A percentile compares a stretch with the other conserved stretches of the same genome.
These are phyloP conservation scores for Formica selysi DNA, from an alignment of 1,140 invertebrate species.

Conservation along the genomic window DNA sequence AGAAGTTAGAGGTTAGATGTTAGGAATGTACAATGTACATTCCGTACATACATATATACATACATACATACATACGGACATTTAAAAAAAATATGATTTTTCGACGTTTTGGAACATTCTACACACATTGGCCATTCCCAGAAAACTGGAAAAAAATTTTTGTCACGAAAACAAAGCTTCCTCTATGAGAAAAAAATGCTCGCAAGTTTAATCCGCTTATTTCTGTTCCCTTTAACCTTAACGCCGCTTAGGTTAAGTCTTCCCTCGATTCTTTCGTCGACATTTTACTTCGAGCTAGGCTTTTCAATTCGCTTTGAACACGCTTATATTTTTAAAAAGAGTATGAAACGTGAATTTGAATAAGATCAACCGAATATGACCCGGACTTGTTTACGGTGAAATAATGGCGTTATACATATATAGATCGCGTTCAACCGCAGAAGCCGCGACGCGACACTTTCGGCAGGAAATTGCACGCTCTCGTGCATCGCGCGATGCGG, in stretches of 20 bases:
- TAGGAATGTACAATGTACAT: no score
- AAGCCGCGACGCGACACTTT: conserved; percentile 44
- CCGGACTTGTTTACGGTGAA: neutral
- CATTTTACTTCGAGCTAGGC: neutral
- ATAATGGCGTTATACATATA: neutral
- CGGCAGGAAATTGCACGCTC: conserved; percentile 16
- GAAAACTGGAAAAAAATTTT: no score
- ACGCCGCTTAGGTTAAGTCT: no score
- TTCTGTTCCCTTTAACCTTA: neutral
- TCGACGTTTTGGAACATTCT: no score
- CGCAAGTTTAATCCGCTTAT: neutral
- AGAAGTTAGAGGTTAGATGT: no score
- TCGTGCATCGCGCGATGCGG: conserved; percentile 12
- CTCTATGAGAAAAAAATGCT: no score
- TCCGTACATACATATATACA: no score
- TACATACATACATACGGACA: no score
- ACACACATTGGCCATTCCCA: no score
- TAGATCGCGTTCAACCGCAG: conserved; percentile 5
- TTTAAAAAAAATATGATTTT: no score
- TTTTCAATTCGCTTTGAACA: neutral
- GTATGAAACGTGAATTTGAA: neutral
- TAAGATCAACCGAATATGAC: neutral
- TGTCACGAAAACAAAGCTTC: no score
- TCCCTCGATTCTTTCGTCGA: neutral
- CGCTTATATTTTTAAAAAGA: neutral